Percentiles rank a stretch among this genome's conserved stretches.
Conservation (phyloP, 2,797 vertebrate genomes). For the Phrynocephalus forsythii region DNA sequence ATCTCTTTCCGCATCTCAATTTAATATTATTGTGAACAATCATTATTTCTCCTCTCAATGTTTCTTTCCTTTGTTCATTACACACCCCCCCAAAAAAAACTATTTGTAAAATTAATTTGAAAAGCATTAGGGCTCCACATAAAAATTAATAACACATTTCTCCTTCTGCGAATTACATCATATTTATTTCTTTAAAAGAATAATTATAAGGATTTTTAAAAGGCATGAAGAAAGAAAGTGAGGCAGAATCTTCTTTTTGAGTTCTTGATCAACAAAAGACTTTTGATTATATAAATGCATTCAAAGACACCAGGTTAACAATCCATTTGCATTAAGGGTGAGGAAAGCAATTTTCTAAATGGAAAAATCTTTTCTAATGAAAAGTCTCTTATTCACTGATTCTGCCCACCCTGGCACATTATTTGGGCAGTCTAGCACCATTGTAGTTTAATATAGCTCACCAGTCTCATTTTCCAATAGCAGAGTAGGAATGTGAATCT, state of each 20-base stretch:
- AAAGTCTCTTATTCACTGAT: neutral
- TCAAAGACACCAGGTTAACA: conserved; percentile 16
- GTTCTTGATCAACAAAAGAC: neutral
- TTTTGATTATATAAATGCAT: conserved; percentile 10
- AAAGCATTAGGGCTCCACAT: neutral
- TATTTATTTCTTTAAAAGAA: conserved; percentile 40
- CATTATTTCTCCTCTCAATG: neutral
- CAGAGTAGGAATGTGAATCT: neutral
- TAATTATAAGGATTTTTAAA: conserved; percentile 37
- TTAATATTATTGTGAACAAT: neutral
- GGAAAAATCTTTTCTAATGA: neutral
- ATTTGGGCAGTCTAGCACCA: neutral
- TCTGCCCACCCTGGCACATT: neutral
- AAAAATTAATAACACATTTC: conserved; percentile 13
- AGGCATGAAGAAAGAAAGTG: conserved; percentile 19
- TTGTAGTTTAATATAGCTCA: neutral
- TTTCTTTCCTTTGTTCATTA: neutral
- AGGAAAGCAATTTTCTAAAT: neutral
- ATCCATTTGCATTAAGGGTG: neutral
- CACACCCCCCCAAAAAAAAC: neutral
- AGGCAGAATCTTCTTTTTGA: conserved; percentile 24
- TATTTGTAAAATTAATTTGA: conserved; percentile 5
- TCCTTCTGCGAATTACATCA: conserved; percentile 37
- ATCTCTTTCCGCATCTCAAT: neutral
- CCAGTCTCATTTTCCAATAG: neutral